Conservation (phyloP, 2,113 vertebrate genomes). For the Triplophysa siluroides region DNA sequence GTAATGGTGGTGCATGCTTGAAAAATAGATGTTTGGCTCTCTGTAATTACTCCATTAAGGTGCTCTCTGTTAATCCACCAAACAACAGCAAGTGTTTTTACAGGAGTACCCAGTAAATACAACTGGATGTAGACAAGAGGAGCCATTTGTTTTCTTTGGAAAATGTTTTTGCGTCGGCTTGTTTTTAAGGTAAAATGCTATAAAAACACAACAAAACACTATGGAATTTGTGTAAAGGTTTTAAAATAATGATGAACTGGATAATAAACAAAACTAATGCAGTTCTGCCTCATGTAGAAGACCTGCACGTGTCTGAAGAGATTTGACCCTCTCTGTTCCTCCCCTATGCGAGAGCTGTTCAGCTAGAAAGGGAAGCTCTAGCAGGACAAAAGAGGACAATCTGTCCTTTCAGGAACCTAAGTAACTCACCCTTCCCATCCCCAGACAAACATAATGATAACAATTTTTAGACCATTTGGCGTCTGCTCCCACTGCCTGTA, state of each 20-base stretch:
- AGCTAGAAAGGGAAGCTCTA: slow-evolving; percentile 62
- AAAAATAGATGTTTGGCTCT: slow-evolving; percentile 87
- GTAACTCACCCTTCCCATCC: slow-evolving; percentile 62
- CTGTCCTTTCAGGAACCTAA: slow-evolving; percentile 64
- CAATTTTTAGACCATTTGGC: slow-evolving; percentile 76
- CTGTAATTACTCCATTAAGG: slow-evolving; percentile 83
- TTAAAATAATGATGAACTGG: not conserved
- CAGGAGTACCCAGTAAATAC: slow-evolving; percentile 66
- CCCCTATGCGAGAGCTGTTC: slow-evolving; percentile 56
- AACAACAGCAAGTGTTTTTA: slow-evolving; percentile 74
- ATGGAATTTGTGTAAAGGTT: not conserved
- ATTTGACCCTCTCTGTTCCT: slow-evolving; percentile 37
- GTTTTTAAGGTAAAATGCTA: not conserved
- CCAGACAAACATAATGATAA: slow-evolving; percentile 74
- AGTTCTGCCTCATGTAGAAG: slow-evolving; percentile 10
- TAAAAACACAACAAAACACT: not conserved
- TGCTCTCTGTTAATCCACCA: slow-evolving; percentile 80
- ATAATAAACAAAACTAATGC: not conserved
- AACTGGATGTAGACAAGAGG: slow-evolving; percentile 68
- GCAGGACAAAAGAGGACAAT: slow-evolving; percentile 64
- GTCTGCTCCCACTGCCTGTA: slow-evolving; percentile 73
- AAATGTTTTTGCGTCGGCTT: not conserved
- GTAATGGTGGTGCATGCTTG: slow-evolving; percentile 86
- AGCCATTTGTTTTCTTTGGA: slow-evolving; percentile 31
- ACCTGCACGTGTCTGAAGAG: slow-evolving; percentile 35